phyloP scores from a whole-genome alignment of 1,140 invertebrate species.

The Cepaea nemoralis region DNA sequence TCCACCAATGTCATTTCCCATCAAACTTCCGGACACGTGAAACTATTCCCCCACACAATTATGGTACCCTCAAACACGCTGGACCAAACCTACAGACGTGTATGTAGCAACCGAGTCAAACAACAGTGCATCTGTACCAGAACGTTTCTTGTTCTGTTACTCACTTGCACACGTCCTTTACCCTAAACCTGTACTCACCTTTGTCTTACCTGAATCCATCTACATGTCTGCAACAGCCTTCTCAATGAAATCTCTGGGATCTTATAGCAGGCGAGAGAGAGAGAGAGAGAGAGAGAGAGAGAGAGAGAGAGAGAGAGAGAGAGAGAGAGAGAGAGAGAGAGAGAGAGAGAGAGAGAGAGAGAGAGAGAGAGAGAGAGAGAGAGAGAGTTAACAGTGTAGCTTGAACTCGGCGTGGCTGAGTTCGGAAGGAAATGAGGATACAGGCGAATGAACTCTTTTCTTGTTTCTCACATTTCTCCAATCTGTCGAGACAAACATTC shows the following conservation, averaged over 20 bases:
- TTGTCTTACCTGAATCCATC: neutral
- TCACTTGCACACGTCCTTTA: neutral
- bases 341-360: too few relatives aligned
- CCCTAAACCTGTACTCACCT: neutral
- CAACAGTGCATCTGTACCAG: too few relatives aligned
- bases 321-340: too few relatives aligned
- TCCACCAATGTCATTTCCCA: too few relatives aligned
- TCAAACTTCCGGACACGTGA: too few relatives aligned
- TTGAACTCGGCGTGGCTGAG: neutral
- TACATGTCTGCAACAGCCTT: neutral
- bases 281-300: neutral
- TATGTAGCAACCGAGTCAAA: too few relatives aligned
- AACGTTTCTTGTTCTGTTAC: too few relatives aligned
- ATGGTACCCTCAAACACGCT: too few relatives aligned
- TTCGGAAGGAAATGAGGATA: neutral
- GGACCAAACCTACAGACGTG: too few relatives aligned
- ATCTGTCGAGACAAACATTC: constrained; percentile 18
- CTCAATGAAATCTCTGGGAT: neutral
- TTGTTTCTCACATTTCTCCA: neutral
- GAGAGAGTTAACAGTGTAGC: neutral
- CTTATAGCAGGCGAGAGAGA: neutral
- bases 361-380: neutral
- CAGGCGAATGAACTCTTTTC: neutral
- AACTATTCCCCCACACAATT: too few relatives aligned
- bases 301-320: too few relatives aligned